These are phyloP conservation scores for Puma concolor DNA, from an alignment of 2,113 vertebrate species.

Conservation along the genomic window DNA sequence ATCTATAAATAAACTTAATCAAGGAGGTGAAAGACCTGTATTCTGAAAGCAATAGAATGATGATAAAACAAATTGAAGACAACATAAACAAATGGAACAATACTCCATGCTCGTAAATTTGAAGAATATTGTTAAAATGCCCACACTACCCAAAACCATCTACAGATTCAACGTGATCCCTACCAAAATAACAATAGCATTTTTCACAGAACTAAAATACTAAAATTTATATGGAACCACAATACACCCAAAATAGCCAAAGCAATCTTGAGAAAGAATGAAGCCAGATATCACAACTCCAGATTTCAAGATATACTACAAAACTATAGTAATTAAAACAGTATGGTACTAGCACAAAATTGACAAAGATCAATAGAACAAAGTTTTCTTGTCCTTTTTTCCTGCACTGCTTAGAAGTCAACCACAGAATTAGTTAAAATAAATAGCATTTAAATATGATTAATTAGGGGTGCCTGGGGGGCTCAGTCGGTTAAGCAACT, in stretches of 20 bases:
- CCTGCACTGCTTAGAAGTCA: not conserved
- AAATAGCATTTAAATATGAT: constrained; percentile 32
- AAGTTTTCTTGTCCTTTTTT: not conserved
- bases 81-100: not conserved
- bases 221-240: not conserved
- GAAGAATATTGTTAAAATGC: not conserved
- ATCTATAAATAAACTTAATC: not conserved
- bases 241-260: not conserved
- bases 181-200: not conserved
- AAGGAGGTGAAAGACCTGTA: not conserved
- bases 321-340: not conserved
- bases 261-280: not conserved
- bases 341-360: not conserved
- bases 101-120: not conserved
- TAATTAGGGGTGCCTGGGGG: not conserved
- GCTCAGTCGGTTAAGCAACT: too few relatives aligned
- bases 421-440: not conserved
- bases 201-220: not conserved
- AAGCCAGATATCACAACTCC: not conserved
- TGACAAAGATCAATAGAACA: not conserved
- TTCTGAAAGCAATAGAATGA: not conserved
- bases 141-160: not conserved
- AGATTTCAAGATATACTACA: not conserved
- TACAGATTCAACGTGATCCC: not conserved
- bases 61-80: not conserved